phyloP scores from a whole-genome alignment of 2,797 vertebrate genomes.

The Pseudochaenichthys georgianus region DNA sequence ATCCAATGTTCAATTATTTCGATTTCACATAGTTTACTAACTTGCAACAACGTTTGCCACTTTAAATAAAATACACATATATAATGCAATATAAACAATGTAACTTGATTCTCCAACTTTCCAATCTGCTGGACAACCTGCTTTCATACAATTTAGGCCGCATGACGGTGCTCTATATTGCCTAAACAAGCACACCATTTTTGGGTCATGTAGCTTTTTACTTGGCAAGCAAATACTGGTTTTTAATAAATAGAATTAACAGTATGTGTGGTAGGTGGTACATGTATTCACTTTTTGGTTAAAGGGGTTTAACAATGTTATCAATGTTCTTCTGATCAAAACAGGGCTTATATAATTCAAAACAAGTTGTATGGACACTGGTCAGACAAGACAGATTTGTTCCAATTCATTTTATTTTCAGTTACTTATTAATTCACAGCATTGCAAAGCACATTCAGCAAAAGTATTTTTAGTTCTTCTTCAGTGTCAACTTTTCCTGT shows the following conservation, averaged over 20 bases:
- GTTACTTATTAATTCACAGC: slow-evolving; percentile 65
- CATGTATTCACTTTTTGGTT: neutral
- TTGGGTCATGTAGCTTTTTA: neutral
- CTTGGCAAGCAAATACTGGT: neutral
- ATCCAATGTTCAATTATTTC: no score
- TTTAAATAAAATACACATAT: no score
- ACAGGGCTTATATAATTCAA: neutral
- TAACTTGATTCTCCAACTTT: no score
- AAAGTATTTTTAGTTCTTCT: slow-evolving; percentile 43
- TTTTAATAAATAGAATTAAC: neutral
- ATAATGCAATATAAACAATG: no score
- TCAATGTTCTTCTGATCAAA: neutral
- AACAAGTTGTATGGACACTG: slow-evolving; percentile 4
- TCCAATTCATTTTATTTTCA: slow-evolving; percentile 80
- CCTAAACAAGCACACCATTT: neutral
- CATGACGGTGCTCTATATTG: neutral
- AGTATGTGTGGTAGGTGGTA: neutral
- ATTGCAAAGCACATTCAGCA: slow-evolving; percentile 67
- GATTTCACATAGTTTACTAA: no score
- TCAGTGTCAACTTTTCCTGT: slow-evolving; percentile 35
- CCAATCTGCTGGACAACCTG: no score
- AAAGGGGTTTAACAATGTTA: neutral
- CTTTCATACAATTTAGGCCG: no score
- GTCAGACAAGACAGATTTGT: slow-evolving; percentile 44
- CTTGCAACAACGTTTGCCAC: no score